phyloP scores from a whole-genome alignment of 2,113 vertebrate species.

The Myiopsitta monachus region DNA sequence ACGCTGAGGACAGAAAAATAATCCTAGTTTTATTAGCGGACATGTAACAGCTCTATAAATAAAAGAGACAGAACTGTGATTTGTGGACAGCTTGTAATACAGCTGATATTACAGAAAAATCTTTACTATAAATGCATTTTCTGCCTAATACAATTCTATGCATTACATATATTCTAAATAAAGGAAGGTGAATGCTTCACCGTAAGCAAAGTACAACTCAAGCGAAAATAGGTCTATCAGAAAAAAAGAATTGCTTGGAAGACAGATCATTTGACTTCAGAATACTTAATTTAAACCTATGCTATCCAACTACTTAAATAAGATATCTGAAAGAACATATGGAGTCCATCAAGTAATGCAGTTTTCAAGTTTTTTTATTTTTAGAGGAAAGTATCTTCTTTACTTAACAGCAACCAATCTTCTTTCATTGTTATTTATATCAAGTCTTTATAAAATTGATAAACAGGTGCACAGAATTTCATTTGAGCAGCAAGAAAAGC shows the following conservation, averaged over 20 bases:
- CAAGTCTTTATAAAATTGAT: neutral
- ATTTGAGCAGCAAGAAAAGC: neutral
- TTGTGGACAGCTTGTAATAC: neutral
- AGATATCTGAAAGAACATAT: neutral
- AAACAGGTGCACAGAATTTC: neutral
- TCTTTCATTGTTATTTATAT: neutral
- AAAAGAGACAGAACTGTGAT: neutral
- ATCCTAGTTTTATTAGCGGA: neutral
- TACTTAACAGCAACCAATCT: neutral
- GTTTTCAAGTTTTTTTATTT: neutral
- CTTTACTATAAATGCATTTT: neutral
- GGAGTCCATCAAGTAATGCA: neutral
- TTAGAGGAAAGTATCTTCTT: neutral
- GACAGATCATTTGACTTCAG: neutral
- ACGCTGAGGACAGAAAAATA: neutral
- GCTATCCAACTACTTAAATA: neutral
- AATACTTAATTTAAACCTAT: neutral
- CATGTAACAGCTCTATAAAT: neutral
- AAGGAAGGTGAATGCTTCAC: conserved; percentile 19
- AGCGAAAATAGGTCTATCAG: neutral
- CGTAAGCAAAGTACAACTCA: neutral
- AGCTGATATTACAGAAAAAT: neutral
- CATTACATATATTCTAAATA: neutral
- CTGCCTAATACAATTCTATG: neutral
- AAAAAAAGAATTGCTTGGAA: conserved; percentile 1